Percentiles rank a stretch among this genome's conserved stretches.
Conservation (phyloP, 2,113 vertebrate genomes). For the Mirza zaza region DNA sequence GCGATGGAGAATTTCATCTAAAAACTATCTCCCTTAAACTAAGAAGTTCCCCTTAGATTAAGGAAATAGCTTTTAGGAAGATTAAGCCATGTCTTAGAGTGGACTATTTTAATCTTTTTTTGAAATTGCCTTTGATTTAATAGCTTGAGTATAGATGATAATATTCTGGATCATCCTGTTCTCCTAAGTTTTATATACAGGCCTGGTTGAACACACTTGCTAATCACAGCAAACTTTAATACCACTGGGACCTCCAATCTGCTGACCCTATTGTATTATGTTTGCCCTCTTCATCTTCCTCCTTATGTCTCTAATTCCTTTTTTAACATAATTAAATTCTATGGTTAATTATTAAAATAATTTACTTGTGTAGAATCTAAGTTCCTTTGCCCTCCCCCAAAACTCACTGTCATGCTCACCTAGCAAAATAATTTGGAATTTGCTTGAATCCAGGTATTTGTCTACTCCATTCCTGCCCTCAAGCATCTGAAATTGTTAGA, state of each 20-base stretch:
- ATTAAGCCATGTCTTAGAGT: constrained; percentile 50
- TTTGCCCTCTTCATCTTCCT: not conserved
- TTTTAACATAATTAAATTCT: constrained; percentile 4
- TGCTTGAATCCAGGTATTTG: not conserved
- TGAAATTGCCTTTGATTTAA: constrained; percentile 54
- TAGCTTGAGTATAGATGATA: constrained; percentile 33
- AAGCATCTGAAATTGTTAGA: not conserved
- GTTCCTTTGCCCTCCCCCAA: not conserved
- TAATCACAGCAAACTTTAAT: not conserved
- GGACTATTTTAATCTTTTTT: constrained; percentile 51
- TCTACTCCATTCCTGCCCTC: not conserved
- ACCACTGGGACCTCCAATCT: not conserved
- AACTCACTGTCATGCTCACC: not conserved
- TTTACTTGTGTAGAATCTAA: constrained; percentile 17
- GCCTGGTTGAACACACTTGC: not conserved
- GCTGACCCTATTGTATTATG: not conserved
- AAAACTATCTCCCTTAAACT: not conserved
- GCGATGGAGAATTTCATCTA: not conserved
- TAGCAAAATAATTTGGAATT: not conserved
- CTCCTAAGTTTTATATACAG: not conserved
- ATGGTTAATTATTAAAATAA: not conserved
- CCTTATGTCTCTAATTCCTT: not conserved
- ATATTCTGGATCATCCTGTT: constrained; percentile 22
- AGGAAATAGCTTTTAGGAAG: constrained; percentile 55
- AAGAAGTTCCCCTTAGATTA: constrained; percentile 48